phyloP scores from a whole-genome alignment of 1,140 invertebrate genomes.

The Zophobas morio region DNA sequence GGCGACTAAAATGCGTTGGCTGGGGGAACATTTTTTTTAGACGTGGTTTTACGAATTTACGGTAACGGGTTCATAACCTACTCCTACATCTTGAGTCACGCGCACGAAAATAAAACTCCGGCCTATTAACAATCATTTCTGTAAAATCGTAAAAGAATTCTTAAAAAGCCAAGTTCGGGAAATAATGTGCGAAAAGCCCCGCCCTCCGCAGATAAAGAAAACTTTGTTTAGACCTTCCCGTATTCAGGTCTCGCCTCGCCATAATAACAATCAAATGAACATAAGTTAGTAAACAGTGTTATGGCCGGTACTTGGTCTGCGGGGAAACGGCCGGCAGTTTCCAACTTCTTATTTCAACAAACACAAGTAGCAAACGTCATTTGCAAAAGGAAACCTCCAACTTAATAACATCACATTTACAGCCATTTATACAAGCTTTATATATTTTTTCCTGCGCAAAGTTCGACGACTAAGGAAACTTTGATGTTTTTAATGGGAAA shows the following conservation, averaged over 20 bases:
- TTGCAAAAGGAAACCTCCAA: slow-evolving; percentile 25
- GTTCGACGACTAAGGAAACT: neutral
- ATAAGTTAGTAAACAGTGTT: slow-evolving; percentile 53
- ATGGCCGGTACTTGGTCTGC: slow-evolving; percentile 49
- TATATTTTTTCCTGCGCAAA: neutral
- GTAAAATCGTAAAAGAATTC: no score
- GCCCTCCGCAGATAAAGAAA: neutral
- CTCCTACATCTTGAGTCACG: no score
- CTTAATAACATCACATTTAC: slow-evolving; percentile 16
- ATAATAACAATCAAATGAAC: slow-evolving; percentile 56
- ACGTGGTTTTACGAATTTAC: no score
- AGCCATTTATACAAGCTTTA: slow-evolving; percentile 3
- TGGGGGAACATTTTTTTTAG: no score
- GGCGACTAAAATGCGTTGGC: no score
- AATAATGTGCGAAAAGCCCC: no score
- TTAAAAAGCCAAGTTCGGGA: no score
- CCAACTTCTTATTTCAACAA: slow-evolving; percentile 46
- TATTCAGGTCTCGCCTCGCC: slow-evolving; percentile 50
- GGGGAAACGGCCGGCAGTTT: slow-evolving; percentile 48
- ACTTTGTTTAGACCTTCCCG: slow-evolving; percentile 6
- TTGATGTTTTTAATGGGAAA: slow-evolving; percentile 13
- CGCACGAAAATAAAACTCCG: no score
- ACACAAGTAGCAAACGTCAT: slow-evolving; percentile 30
- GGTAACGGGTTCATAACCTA: no score
- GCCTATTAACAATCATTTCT: no score